A percentile compares a stretch with the other conserved stretches of the same genome.
These are phyloP conservation scores for Aurelia sp. DNA, from an alignment of 30 jellyfish, hydroid and myxozoan species.

Conservation along the genomic window DNA sequence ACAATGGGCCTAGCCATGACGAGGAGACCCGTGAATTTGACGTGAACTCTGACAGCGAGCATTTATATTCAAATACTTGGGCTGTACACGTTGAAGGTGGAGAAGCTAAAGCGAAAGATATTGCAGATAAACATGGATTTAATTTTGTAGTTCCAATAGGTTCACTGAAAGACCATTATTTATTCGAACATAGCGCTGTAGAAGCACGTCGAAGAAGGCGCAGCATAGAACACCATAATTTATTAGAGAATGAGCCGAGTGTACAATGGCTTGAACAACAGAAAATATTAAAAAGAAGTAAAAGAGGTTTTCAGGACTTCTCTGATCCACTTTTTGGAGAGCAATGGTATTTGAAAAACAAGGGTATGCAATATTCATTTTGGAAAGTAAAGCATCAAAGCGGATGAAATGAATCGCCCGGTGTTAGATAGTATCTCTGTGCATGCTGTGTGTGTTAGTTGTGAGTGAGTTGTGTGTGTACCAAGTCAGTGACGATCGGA, in stretches of 20 bases:
- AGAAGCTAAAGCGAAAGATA: constrained; percentile 64
- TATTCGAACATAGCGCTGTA: constrained; percentile 68
- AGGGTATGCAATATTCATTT: constrained; percentile 48
- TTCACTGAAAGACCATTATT: constrained; percentile 65
- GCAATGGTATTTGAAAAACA: constrained; percentile 93
- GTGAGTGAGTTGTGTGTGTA: no score
- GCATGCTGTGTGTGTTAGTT: no score
- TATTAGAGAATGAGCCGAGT: constrained; percentile 59
- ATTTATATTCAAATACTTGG: constrained; percentile 88
- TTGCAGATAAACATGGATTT: constrained; percentile 85
- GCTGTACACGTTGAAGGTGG: constrained; percentile 87
- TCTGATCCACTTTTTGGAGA: constrained; percentile 87
- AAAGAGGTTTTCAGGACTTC: constrained; percentile 68
- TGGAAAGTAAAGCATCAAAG: no score
- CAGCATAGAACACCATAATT: constrained; percentile 78
- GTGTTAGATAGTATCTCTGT: no score
- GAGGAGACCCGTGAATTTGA: constrained; percentile 12
- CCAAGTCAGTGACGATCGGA: no score
- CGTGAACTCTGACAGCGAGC: constrained; percentile 28
- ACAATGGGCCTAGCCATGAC: constrained; percentile 59
- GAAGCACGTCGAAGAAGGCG: constrained; percentile 67
- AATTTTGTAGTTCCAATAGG: constrained; percentile 72
- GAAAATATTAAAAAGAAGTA: constrained; percentile 68
- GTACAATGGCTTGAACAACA: constrained; percentile 93
- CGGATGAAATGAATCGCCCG: no score